Percentiles rank a stretch among this genome's conserved stretches.
Conservation (phyloP, 2,797 vertebrate genomes). For the Sebastiscus albofasciatus region DNA sequence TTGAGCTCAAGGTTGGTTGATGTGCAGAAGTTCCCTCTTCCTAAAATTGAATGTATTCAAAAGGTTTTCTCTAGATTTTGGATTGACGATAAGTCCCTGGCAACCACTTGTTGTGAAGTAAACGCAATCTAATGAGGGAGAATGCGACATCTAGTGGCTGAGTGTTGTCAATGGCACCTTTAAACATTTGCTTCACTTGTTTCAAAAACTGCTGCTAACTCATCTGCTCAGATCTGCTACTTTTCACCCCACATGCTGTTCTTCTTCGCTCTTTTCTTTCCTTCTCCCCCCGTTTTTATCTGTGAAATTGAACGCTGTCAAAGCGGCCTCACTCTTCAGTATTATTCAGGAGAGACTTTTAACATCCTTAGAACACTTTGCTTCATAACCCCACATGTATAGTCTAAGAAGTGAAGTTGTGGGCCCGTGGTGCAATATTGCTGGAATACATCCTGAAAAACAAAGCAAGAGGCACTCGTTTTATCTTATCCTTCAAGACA, state of each 20-base stretch:
- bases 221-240: slow-evolving; percentile 8
- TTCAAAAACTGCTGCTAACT: not conserved
- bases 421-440: not conserved
- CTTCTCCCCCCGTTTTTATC: not conserved
- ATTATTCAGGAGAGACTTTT: slow-evolving; percentile 10
- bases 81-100: too few relatives aligned
- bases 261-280: not conserved
- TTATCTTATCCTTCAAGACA: slow-evolving; percentile 39
- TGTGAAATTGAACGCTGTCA: not conserved
- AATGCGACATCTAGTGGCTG: too few relatives aligned
- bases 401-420: slow-evolving; percentile 1
- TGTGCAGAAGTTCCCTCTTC: not conserved
- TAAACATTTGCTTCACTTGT: slow-evolving; percentile 11
- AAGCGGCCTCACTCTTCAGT: not conserved
- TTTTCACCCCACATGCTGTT: not conserved
- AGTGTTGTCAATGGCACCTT: not conserved
- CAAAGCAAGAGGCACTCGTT: slow-evolving; percentile 23
- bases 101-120: too few relatives aligned
- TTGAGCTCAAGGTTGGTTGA: not conserved
- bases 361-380: not conserved
- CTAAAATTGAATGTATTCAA: not conserved
- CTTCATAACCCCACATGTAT: not conserved
- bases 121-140: too few relatives aligned
- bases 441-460: slow-evolving; percentile 9
- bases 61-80: not conserved